Evolutionary conservation across 1,140 invertebrate genomes (phyloP).

Genomic region (Arctopsyche grandis): DNA sequence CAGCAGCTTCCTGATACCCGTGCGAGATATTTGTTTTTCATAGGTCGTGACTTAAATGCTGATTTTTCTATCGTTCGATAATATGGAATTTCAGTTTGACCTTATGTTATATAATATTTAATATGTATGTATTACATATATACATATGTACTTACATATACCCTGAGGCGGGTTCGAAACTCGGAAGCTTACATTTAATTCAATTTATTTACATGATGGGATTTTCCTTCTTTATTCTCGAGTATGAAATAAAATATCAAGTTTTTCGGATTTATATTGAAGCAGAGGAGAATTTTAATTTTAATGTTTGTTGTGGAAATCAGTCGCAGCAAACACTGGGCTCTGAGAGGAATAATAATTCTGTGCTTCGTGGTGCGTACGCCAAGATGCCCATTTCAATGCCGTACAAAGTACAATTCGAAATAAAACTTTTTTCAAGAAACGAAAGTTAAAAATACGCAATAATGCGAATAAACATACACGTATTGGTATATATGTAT

Average conservation of each 20-base stretch:
- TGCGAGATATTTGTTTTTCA: constrained; percentile 44
- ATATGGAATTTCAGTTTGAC: background rate
- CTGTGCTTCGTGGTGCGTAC: background rate
- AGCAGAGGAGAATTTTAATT: constrained; percentile 1
- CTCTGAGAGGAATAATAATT: constrained; percentile 19
- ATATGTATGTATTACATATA: too few relatives aligned
- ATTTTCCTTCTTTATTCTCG: background rate
- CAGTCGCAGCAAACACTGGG: background rate
- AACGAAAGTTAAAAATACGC: background rate
- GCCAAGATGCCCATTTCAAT: background rate
- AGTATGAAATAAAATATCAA: background rate
- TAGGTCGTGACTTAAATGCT: constrained; percentile 39
- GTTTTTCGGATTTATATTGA: background rate
- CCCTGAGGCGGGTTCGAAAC: too few relatives aligned
- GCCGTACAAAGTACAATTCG: background rate
- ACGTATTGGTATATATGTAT: too few relatives aligned
- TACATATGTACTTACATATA: too few relatives aligned
- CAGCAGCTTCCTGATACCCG: constrained; percentile 37
- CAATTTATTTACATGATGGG: constrained; percentile 1
- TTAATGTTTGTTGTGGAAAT: background rate
- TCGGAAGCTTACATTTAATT: background rate
- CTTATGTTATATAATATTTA: background rate
- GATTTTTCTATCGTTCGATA: constrained; percentile 26
- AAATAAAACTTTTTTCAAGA: constrained; percentile 9
- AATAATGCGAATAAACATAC: too few relatives aligned